Conservation (phyloP, 2,888 invertebrate species). For the Cheilosia scutellata region DNA sequence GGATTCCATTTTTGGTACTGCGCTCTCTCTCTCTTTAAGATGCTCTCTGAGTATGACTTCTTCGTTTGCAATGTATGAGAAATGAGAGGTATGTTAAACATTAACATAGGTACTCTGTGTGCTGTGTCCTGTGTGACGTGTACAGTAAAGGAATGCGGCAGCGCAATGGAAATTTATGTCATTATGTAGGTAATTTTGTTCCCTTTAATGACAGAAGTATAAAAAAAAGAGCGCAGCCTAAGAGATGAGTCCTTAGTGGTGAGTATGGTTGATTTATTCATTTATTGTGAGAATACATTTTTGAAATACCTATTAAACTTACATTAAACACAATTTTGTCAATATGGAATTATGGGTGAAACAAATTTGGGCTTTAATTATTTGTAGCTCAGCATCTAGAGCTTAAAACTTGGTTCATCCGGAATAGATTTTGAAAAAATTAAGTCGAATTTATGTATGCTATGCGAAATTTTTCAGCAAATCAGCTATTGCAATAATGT, state of each 20-base stretch:
- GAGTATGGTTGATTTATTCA: background rate
- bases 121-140: background rate
- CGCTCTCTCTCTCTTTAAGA: conserved; percentile 14
- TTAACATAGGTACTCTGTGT: conserved; percentile 26
- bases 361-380: too few species aligned
- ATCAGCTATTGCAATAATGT: too few species aligned
- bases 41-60: conserved; percentile 27
- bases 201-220: background rate
- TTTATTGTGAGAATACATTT: background rate
- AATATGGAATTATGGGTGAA: too few species aligned
- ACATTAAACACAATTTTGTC: too few species aligned
- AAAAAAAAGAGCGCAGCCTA: background rate
- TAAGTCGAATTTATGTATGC: too few species aligned
- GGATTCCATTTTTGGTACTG: conserved; percentile 20
- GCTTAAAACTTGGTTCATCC: too few species aligned
- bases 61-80: background rate
- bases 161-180: conserved; percentile 39
- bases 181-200: background rate
- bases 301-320: too few species aligned
- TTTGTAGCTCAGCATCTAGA: too few species aligned
- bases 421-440: too few species aligned
- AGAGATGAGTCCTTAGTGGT: background rate
- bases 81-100: too few species aligned
- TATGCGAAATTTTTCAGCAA: too few species aligned
- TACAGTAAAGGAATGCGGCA: conserved; percentile 61